Base-by-base conservation (phyloP, 2,797 vertebrate genomes). In the Chaetodon trifasciatus region DNA sequence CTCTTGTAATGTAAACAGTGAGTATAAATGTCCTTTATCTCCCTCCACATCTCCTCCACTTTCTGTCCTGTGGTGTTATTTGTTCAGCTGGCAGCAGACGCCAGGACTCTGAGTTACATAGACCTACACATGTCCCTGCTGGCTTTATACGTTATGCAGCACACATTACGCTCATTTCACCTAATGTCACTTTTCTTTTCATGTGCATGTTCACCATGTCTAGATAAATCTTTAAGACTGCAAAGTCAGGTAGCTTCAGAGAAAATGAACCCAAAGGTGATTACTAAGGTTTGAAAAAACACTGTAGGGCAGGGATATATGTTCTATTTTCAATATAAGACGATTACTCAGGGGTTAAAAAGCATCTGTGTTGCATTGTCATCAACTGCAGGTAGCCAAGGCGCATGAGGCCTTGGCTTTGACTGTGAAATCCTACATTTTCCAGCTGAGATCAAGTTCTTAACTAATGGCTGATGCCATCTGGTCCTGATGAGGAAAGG, bases 61-160 rank as follows among this genome's bases (percentile, higher is more conserved):
- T 72, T 75, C 76, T 74, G 71, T 82, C 78, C 58, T 62, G 73
- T 23, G 69, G 69, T 71, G 66, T 49, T 95, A 90, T 96, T 95
- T 95, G 89, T 91, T 94, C 95, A 95, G 95, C 94, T 95, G 95
- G 89, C 77, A 74, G 74, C 62, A 84, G 67, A 86, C 17, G 46
- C 61, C 78, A 69, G 56, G 39, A 86, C 75, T 79, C 61, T 11
- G 40, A 85, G 71, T 78, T 68, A 52, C 17, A 17, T 46, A 66
- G 85, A 85, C 68, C 67, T 58, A 4, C 50, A 72, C 28, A 58
- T 65, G 81, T 84, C 77, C 76, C 86, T 5, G 49, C 67, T 78
- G 84, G 68, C 77, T 86, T 81, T 83, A 85, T 70, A 71, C 70
- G 61, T 88, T 85, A 74, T 81, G 66, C 74, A 78, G 82, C 79